Conservation (phyloP, 1,140 invertebrate genomes). For the Antheraea pernyi region DNA sequence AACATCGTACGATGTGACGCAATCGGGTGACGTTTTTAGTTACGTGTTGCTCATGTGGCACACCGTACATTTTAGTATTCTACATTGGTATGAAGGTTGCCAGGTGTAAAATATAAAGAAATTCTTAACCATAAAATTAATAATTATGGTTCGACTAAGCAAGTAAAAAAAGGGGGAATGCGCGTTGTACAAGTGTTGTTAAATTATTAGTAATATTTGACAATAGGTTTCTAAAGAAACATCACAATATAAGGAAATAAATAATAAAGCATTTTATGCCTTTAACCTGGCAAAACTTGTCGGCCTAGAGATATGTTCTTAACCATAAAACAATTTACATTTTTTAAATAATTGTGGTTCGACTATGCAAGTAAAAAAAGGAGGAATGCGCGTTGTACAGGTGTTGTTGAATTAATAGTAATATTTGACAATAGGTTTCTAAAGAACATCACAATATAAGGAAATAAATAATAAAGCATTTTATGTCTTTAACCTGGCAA, state of each 20-base stretch:
- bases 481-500: background rate
- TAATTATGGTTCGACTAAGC: no score
- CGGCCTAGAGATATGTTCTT: background rate
- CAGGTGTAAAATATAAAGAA: background rate
- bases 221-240: background rate
- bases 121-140: no score
- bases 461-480: no score
- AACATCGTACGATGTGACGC: conserved; percentile 66
- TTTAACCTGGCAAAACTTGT: background rate
- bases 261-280: no score
- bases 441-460: background rate
- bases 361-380: no score
- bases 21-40: conserved; percentile 52
- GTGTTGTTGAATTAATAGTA: no score
- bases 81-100: background rate
- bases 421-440: background rate
- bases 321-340: no score
- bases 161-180: no score
- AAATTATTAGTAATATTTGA: no score
- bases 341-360: no score
- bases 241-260: background rate
- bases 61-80: background rate
- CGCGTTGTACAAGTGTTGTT: no score
- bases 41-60: conserved; percentile 25
- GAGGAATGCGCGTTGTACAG: no score